Conservation (phyloP, 2,797 vertebrate species). For the Picus viridis region DNA sequence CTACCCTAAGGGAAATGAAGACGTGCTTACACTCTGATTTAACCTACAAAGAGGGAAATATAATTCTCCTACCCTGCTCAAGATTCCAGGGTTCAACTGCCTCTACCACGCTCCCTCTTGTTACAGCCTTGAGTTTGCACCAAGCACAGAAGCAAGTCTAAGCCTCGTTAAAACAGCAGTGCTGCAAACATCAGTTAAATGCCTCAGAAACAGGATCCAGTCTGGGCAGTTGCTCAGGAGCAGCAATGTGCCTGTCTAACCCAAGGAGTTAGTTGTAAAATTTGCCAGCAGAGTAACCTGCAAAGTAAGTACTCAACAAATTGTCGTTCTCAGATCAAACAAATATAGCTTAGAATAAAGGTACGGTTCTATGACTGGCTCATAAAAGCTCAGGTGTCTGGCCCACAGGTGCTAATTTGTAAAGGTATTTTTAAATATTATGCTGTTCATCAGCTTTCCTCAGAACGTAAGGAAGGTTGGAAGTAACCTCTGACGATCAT, state of each 20-base stretch:
- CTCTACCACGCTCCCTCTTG: rapidly evolving
- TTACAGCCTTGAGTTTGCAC: not conserved
- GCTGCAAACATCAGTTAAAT: not conserved
- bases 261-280: not conserved
- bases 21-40: not conserved
- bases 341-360: not conserved
- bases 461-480: too few relatives aligned
- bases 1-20: not conserved
- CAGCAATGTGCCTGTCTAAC: not conserved
- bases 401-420: not conserved
- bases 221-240: not conserved
- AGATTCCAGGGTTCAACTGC: not conserved
- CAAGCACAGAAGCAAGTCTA: not conserved
- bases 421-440: not conserved
- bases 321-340: not conserved
- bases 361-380: not conserved
- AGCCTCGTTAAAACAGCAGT: not conserved
- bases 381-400: not conserved
- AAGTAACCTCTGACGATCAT: too few relatives aligned
- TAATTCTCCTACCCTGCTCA: not conserved
- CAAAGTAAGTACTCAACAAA: not conserved
- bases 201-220: not conserved
- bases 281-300: not conserved
- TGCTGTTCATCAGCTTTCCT: not conserved
- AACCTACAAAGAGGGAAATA: not conserved